Base-by-base conservation (phyloP, 1,140 invertebrate species). In the Drosophila lini region DNA sequence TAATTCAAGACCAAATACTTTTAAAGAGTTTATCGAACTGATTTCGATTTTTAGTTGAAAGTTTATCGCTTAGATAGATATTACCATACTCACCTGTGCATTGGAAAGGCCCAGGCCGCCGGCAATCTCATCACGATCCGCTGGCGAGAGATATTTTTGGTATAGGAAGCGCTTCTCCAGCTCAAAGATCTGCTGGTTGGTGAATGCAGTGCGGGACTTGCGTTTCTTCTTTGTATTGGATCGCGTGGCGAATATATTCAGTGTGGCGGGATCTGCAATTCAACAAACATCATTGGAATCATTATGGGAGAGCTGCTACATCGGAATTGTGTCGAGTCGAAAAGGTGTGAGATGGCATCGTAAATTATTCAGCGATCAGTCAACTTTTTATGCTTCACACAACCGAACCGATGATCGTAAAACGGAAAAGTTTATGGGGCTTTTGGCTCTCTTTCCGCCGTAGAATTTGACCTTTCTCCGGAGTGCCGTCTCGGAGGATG, bases 101-200 rank as follows among this genome's bases (percentile, higher is more conserved):
- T 99, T 99, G 71, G 97, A 98, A 1, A 99, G 94, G 1, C 98
- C 98, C 19, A 99, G 93, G 42, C 96, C 96, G 67, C 96, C 96
- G 1, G 98, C 98, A 52, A 99, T 98, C 91, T 99, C 98, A 93
- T 99, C 98, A 58, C 98, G 94, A 93, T 99, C 98, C 1, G 98
- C 98, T 0, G 98, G 98, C 36, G 98, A 98, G 62, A 99, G 94
- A 93, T 99, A 99, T 93, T 99, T 99, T 93, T 99, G 98, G 93
- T 99, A 98, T 5, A 99, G 94, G 93, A 99, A 99, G 60, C 98
- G 94, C 91, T 99, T 99, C 92, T 99, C 98, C 88, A 99, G 93
- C 93, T 99, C 98, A 93, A 98, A 99, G 59, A 99, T 99, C 94
- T 99, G 98, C 92, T 99, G 97, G 93, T 99, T 99, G 55, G 98